Evolutionary conservation across 1,140 invertebrate genomes (phyloP).

Genomic region (Drosophila santomea): DNA sequence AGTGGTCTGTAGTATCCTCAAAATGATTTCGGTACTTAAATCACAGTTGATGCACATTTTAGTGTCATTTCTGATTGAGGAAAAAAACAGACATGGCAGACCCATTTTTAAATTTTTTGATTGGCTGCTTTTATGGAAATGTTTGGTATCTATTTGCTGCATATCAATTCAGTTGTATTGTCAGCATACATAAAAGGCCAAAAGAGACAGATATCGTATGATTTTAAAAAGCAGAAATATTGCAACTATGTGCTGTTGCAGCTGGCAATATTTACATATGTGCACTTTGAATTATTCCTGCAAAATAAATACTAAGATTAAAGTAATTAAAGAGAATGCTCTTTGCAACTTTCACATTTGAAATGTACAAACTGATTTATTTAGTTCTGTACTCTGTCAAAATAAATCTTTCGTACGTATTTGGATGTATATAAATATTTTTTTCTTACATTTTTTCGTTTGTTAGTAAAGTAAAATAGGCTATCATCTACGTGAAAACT

Average conservation of each 20-base stretch:
- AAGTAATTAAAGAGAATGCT: conserved; percentile 4
- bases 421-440: background rate
- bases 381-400: too few species aligned
- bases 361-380: too few species aligned
- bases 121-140: background rate
- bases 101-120: background rate
- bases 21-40: background rate
- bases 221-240: background rate
- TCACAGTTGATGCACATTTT: background rate
- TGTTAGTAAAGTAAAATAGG: background rate
- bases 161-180: conserved; percentile 2
- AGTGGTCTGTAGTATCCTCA: background rate
- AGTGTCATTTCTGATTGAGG: background rate
- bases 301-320: conserved; percentile 23
- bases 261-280: background rate
- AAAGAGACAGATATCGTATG: background rate
- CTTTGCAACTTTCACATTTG: too few species aligned
- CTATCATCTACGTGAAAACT: conserved; percentile 8
- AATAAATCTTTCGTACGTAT: background rate
- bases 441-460: background rate
- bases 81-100: background rate
- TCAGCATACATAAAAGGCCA: background rate
- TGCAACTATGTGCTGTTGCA: conserved; percentile 3
- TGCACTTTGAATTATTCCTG: background rate
- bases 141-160: conserved; percentile 7